Evolutionary conservation across 2,113 vertebrate genomes (phyloP).

Genomic region (Trichechus manatus): DNA sequence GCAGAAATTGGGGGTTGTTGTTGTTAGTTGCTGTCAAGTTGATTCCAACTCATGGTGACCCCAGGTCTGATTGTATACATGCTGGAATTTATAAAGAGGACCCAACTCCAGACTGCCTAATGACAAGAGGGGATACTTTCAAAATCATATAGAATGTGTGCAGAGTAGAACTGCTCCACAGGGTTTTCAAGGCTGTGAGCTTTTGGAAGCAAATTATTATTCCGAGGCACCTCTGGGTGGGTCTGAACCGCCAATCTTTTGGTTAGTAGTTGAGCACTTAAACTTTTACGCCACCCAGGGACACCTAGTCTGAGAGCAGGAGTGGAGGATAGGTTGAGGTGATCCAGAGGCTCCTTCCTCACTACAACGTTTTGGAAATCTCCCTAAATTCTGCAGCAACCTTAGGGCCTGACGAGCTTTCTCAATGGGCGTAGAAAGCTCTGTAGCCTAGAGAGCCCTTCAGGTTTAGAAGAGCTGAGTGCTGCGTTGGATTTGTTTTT

Average conservation of each 20-base stretch:
- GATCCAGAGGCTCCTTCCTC: neutral
- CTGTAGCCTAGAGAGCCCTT: neutral
- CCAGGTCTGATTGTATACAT: neutral
- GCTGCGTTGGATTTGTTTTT: neutral
- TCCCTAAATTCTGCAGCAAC: neutral
- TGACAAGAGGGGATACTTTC: neutral
- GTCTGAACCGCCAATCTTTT: neutral
- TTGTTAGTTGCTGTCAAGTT: neutral
- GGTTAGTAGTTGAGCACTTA: neutral
- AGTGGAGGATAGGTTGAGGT: neutral
- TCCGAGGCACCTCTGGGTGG: neutral
- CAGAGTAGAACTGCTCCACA: neutral
- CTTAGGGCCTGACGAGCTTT: neutral
- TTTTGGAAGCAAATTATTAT: neutral
- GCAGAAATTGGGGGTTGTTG: neutral
- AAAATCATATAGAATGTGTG: slow-evolving; percentile 34
- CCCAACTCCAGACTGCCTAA: neutral
- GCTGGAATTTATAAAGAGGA: neutral
- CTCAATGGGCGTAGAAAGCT: neutral
- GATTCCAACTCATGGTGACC: neutral
- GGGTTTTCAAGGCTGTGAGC: neutral
- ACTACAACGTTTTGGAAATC: neutral
- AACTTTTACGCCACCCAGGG: neutral
- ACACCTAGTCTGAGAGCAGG: neutral
- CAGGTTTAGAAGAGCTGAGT: neutral